Conservation (phyloP, 1,140 invertebrate genomes). For the Psilanteris sp. region DNA sequence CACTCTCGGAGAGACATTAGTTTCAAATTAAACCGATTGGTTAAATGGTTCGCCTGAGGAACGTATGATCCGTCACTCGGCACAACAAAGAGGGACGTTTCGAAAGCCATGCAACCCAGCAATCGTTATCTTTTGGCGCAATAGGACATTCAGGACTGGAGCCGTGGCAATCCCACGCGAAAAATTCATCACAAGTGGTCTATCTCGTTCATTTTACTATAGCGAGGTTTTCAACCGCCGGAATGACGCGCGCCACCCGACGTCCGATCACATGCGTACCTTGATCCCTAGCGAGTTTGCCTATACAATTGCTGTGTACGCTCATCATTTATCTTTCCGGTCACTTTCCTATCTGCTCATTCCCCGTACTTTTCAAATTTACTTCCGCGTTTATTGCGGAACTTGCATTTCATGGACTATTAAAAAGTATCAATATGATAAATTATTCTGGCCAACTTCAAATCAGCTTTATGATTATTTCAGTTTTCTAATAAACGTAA, state of each 20-base stretch:
- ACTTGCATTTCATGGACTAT: constrained; percentile 35
- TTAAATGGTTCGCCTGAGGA: constrained; percentile 38
- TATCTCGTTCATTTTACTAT: neutral
- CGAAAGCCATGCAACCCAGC: constrained; percentile 35
- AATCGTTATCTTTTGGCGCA: constrained; percentile 50
- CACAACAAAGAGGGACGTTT: constrained; percentile 18
- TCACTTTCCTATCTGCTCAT: constrained; percentile 19
- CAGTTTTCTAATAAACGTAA: too few species aligned
- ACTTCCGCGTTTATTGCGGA: constrained; percentile 39
- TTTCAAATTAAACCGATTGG: constrained; percentile 39
- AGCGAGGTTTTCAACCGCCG: constrained; percentile 31
- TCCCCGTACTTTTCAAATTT: constrained; percentile 39
- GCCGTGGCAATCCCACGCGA: constrained; percentile 21
- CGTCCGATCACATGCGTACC: constrained; percentile 41
- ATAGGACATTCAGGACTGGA: constrained; percentile 14
- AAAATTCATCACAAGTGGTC: constrained; percentile 44
- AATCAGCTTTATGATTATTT: too few species aligned
- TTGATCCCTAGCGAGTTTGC: constrained; percentile 39
- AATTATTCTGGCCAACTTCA: constrained; percentile 32
- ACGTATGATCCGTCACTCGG: constrained; percentile 40
- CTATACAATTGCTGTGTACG: constrained; percentile 8
- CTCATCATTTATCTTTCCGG: constrained; percentile 45
- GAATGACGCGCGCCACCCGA: constrained; percentile 16
- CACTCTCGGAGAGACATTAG: constrained; percentile 37
- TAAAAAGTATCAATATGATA: constrained; percentile 23